Base-by-base conservation (phyloP, 2,888 invertebrate genomes). In the Leistus spinibarbis region DNA sequence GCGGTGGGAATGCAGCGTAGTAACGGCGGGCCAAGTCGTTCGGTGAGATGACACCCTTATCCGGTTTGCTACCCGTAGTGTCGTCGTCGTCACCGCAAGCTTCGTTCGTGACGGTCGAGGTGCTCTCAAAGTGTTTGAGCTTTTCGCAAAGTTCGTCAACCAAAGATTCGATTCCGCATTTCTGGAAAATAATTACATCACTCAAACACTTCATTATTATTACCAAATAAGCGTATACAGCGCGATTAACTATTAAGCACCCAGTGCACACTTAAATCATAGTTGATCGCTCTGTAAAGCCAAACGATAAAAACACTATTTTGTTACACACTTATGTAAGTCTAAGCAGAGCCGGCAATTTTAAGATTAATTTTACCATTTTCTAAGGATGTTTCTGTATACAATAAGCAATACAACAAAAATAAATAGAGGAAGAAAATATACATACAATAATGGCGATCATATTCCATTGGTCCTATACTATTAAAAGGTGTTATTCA, bases 61-160 rank as follows among this genome's bases (percentile, higher is more conserved):
- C 57, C 77, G 72, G 73, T 70, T 69, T 76, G 72, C 60, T 20
- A 10, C 1, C 3, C 19, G 19, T 4, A 7, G 17, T 20, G 22
- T 17, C 60, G 22, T 17, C 60, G 19, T 20, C 19, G 17, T 60
- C 60, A 40, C n/a, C n/a, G n/a, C 40, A 40, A 40, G 40, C 40
- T 62, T 78, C 77, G 16, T 74, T 67, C 69, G 77, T 76, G 68
- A 70, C 72, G 76, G 76, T 70, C 69, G 79, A 75, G 40, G 80
- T 80, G 73, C 78, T 85, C 81, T 91, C 91, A 81, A 92, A 89
- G 85, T 93, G 91, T 85, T 92, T 91, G 81, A 95, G 87, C 86
- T 92, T 92, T 80, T 89, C 89, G 86, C 93, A 93, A 83, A 95
- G 88, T 88, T 95, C 94, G 86, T 95, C 94, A 80, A 95, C 93